phyloP scores from a whole-genome alignment of 2,888 invertebrate genomes.

The Brenthis ino region DNA sequence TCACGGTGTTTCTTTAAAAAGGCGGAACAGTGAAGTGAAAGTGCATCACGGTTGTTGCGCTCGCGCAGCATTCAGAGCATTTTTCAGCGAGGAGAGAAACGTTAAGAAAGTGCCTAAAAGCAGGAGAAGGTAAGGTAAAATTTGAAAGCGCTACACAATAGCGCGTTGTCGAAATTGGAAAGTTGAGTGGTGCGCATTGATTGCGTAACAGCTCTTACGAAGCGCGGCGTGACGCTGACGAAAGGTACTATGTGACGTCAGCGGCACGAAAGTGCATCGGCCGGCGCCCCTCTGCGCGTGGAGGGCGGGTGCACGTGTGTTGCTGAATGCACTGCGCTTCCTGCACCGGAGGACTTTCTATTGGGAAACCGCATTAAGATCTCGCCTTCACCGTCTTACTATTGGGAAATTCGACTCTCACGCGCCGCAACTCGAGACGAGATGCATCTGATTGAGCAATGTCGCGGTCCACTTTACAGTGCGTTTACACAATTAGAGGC shows the following conservation, averaged over 20 bases:
- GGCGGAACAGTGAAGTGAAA: slow-evolving; percentile 67
- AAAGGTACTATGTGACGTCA: slow-evolving; percentile 78
- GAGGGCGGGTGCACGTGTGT: slow-evolving; percentile 51
- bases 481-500: slow-evolving; percentile 65
- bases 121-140: slow-evolving; percentile 75
- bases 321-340: slow-evolving; percentile 66
- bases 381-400: slow-evolving; percentile 58
- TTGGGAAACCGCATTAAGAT: slow-evolving; percentile 70
- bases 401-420: slow-evolving; percentile 76
- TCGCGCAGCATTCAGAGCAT: slow-evolving; percentile 70
- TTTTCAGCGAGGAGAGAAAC: slow-evolving; percentile 77
- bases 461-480: slow-evolving; percentile 56
- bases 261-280: slow-evolving; percentile 79
- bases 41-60: slow-evolving; percentile 68
- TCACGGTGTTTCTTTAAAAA: slow-evolving; percentile 41
- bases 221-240: slow-evolving; percentile 76
- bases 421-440: slow-evolving; percentile 64
- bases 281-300: slow-evolving; percentile 60
- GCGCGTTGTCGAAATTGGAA: slow-evolving; percentile 82
- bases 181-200: slow-evolving; percentile 77
- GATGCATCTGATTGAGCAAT: slow-evolving; percentile 78
- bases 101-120: slow-evolving; percentile 74
- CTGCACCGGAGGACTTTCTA: slow-evolving; percentile 79
- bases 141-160: slow-evolving; percentile 82
- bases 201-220: slow-evolving; percentile 79